phyloP scores from a whole-genome alignment of 2,113 vertebrate species.

The Muscicapa adusta region DNA sequence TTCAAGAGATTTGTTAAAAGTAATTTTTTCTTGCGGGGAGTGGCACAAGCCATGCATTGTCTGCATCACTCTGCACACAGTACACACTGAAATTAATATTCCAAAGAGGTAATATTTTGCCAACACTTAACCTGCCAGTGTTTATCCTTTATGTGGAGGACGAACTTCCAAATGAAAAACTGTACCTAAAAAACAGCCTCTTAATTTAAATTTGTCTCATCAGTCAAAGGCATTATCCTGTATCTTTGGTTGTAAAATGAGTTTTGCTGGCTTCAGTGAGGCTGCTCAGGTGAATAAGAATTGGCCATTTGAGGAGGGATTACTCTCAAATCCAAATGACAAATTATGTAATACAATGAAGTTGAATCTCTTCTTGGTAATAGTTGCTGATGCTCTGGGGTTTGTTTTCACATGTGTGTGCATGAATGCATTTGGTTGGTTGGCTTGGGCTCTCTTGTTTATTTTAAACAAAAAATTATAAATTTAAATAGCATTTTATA shows the following conservation, averaged over 20 bases:
- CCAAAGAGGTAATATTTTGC: conserved; percentile 40
- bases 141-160: conserved; percentile 30
- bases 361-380: neutral
- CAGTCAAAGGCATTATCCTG: neutral
- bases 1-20: conserved; percentile 39
- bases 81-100: conserved; percentile 45
- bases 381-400: neutral
- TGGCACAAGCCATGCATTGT: conserved; percentile 31
- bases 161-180: neutral
- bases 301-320: conserved; percentile 6
- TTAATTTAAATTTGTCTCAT: conserved; percentile 27
- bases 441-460: neutral
- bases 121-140: conserved; percentile 54
- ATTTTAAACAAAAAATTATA: neutral
- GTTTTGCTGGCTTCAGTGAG: conserved; percentile 8
- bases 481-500: neutral
- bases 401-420: neutral
- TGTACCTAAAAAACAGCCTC: neutral
- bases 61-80: conserved; percentile 10
- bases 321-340: neutral
- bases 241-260: conserved; percentile 8
- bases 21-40: conserved; percentile 26
- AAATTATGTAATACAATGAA: neutral
- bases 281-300: conserved; percentile 11
- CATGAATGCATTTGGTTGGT: fast-evolving